Conservation (phyloP, 2,797 vertebrate genomes). For the Neostethus bicornis region DNA sequence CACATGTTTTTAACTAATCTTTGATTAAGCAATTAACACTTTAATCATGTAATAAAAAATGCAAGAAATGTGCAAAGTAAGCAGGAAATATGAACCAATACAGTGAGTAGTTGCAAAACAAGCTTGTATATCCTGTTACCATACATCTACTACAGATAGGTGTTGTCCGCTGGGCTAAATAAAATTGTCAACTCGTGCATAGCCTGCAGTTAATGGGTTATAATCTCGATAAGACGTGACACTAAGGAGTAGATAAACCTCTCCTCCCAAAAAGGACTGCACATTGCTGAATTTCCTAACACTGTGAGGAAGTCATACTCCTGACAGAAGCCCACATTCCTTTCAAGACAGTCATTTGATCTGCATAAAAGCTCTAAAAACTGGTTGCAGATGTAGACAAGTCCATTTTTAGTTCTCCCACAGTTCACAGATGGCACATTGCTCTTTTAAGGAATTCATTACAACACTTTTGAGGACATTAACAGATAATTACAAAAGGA, state of each 20-base stretch:
- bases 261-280: background rate
- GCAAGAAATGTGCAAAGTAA: no score
- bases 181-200: background rate
- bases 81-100: background rate
- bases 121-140: background rate
- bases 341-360: conserved; percentile 49
- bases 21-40: background rate
- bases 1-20: background rate
- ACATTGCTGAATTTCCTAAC: conserved; percentile 46
- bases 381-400: background rate
- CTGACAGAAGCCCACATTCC: conserved; percentile 60
- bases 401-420: background rate
- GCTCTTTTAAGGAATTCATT: background rate
- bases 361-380: conserved; percentile 16
- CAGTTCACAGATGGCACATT: background rate
- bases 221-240: background rate
- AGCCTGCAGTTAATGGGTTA: background rate
- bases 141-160: background rate
- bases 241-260: conserved; percentile 6
- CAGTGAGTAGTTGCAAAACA: background rate
- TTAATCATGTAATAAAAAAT: background rate
- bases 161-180: background rate
- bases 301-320: conserved; percentile 39
- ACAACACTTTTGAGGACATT: background rate
- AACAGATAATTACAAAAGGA: conserved; percentile 1